Evolutionary conservation across 53 echinoderm and acorn worm genomes (phyloP), one percentile per base, ranked within the genome.

Genomic region (Holothuria scabra): DNA sequence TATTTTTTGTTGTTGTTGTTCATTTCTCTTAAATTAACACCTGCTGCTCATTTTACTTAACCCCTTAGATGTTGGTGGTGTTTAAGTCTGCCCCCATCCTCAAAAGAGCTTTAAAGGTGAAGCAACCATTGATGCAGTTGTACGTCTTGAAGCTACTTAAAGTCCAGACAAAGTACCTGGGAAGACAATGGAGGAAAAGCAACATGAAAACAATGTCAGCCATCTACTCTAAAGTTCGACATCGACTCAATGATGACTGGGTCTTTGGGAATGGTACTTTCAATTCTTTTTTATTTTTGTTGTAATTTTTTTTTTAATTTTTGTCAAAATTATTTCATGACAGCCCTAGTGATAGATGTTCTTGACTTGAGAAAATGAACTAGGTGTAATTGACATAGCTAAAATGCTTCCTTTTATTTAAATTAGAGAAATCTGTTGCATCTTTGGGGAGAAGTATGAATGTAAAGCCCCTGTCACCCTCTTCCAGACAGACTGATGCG

Each of bases 131-230:
- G 90, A 96, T 96, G 96, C 96, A 96, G 82, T 86, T 96, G 25
- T 96, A 96, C 74, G 93, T 96, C 12, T 85, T 96, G 31, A 96
- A 96, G 60, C 90, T 96, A 4, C 90, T 96, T n/a, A 96, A 96
- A 96, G 92, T 97, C 16, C 97, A 94, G 82, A 97, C 97, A 21
- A 94, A 94, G 79, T 94, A 97, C 87, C 87, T 97, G 4, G 97
- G 97, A 25, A 71, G 97, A 74, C 97, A 97, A 65, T 97, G 97
- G 97, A 84, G 94, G 3, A 97, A 97, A 85, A 97, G 97, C 38
- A 97, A 97, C 86, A 97, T 97, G 97, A 94, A 94, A 86, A 97
- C 97, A 11, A 93, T 97, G 97, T 97, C 97, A 0, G 97, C 94
- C 11, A 97, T 97, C 82, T 97, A 97, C 86, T 88, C 88, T 85